Percentiles rank a stretch among this genome's conserved stretches.
Evolutionary conservation across 2,797 vertebrate species (phyloP).

Genomic region (Halcyon smyrnensis): DNA sequence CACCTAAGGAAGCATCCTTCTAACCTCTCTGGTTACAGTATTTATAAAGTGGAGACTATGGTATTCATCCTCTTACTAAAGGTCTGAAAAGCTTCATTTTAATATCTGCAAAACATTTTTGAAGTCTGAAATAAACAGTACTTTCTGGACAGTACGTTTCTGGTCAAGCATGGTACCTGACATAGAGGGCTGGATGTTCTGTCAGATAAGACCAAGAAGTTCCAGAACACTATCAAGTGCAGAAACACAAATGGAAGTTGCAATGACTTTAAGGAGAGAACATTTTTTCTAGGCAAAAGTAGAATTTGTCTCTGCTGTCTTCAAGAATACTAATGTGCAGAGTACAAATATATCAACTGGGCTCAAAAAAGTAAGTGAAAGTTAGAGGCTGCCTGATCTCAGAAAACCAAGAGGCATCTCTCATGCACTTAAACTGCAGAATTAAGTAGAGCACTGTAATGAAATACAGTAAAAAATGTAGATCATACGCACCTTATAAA

Average conservation of each 20-base stretch:
- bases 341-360: not conserved
- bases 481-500: conserved; percentile 10
- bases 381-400: conserved; percentile 22
- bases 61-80: not conserved
- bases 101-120: not conserved
- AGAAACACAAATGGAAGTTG: not conserved
- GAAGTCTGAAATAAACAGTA: not conserved
- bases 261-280: conserved; percentile 10
- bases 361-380: conserved; percentile 8
- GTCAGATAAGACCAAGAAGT: not conserved
- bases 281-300: conserved; percentile 27
- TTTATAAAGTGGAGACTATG: not conserved
- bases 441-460: conserved; percentile 41
- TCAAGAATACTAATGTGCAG: conserved; percentile 15
- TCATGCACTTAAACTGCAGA: conserved; percentile 34
- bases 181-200: not conserved
- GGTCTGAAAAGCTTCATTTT: not conserved
- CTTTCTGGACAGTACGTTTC: not conserved
- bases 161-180: not conserved
- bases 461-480: conserved; percentile 35
- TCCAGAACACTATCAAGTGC: not conserved
- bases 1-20: not conserved
- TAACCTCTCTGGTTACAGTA: not conserved
- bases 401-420: conserved; percentile 8
- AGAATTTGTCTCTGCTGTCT: conserved; percentile 9